These are phyloP conservation scores for Sus scrofa DNA, from an alignment of 2,113 vertebrate species.

Conservation along the genomic window T2T-Sscrofa CM000815.6:115640001-115640500, in stretches of 20 bases:
- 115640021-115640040: no score
- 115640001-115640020: no score
- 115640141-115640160: conserved; percentile 9
- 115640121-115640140: not conserved
- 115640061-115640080: no score
- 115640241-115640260: not conserved
- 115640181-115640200: conserved; percentile 10
- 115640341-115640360: not conserved
- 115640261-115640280: not conserved
- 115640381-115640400: not conserved
- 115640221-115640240: not conserved
- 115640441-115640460: conserved; percentile 33
- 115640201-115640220: conserved; percentile 2
- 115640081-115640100: not conserved
- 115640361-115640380: not conserved
- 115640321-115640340: not conserved
- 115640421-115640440: not conserved
- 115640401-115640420: not conserved
- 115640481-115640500: conserved; percentile 17
- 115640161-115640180: not conserved
- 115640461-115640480: conserved; percentile 38
- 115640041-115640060: no score
- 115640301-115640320: not conserved
- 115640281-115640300: not conserved
- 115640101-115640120: not conserved